Evolutionary conservation across 2,113 vertebrate genomes (phyloP).

Genomic region (Hucho hucho): DNA sequence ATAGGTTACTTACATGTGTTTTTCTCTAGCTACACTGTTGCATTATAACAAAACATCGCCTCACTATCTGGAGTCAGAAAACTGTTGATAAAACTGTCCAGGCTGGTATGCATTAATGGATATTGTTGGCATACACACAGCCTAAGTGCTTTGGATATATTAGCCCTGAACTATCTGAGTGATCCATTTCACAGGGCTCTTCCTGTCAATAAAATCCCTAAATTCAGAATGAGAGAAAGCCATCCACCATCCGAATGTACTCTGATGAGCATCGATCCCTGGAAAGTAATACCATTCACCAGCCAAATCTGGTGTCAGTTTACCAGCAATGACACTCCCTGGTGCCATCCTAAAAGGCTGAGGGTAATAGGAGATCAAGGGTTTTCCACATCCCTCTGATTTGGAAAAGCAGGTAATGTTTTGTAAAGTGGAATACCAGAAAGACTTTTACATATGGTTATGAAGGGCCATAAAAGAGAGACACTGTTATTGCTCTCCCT

Average conservation of each 20-base stretch:
- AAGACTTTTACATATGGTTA: background rate
- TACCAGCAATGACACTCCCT: constrained; percentile 18
- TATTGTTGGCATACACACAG: constrained; percentile 3
- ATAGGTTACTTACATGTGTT: no score
- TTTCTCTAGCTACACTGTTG: no score
- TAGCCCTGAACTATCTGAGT: constrained; percentile 17
- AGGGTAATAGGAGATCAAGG: constrained; percentile 16
- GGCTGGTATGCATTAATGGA: no score
- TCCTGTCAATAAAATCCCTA: constrained; percentile 33
- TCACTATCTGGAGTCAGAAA: no score
- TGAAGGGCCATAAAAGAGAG: no score
- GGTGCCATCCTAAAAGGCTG: constrained; percentile 30
- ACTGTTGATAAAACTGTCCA: no score
- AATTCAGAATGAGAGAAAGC: constrained; percentile 42
- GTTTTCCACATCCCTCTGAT: constrained; percentile 14
- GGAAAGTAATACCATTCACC: constrained; percentile 34
- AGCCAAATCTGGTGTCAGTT: constrained; percentile 41
- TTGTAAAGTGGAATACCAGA: background rate
- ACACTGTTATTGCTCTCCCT: no score
- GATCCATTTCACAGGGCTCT: constrained; percentile 45
- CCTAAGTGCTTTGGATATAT: constrained; percentile 21
- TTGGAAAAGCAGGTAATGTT: background rate
- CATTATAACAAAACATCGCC: no score
- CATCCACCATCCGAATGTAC: constrained; percentile 38
- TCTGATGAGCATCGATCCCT: constrained; percentile 20